Evolutionary conservation across 2,888 invertebrate species (phyloP), one percentile per base, ranked within the genome.

Genomic region (Harpalus rubripes): DNA sequence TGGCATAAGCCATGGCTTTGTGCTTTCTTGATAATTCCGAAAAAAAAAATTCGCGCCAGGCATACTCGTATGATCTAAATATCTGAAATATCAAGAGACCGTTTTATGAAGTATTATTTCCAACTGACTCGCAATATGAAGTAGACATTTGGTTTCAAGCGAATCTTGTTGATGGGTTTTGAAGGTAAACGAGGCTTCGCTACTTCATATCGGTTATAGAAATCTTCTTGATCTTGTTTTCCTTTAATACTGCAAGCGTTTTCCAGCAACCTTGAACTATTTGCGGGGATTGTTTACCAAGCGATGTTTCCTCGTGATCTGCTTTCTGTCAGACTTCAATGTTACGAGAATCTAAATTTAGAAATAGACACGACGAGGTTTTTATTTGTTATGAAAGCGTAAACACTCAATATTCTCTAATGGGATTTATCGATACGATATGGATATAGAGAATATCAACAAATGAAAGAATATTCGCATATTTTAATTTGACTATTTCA

Each of bases 161-260:
- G 56, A 78, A 78, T 78, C 58, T 78, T 78, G 78, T 26, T 58
- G 78, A 78, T 78, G 78, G 78, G 76, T 52, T 78, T 58, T 7
- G n/a, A 15, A 78, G 78, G 58, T 78, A 78, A 58, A 44, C 41
- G 72, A 39, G 39, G 68, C 32, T 68, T 68, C 63, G 32, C 12
- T 39, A 41, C 72, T 74, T 44, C 74, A 52, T 52, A 74, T 52
- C 74, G 44, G 74, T 74, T 74, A 74, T 74, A 56, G 44, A 52
- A 74, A 52, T 74, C 52, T 41, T 65, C 32, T 12, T n/a, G 52
- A 74, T 74, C 44, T 74, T 74, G 52, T 16, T 41, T 15, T 18
- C 52, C 52, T 15, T 74, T 74, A 74, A 74, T 44, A 15, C 52
- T 18, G 22, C 10, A 74, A 74, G 44, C 74, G 18, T 74, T 72